Evolutionary conservation across 1,140 invertebrate species (phyloP), one percentile per base, ranked within the genome.

Genomic region (Lasioglossum baleicum): DNA sequence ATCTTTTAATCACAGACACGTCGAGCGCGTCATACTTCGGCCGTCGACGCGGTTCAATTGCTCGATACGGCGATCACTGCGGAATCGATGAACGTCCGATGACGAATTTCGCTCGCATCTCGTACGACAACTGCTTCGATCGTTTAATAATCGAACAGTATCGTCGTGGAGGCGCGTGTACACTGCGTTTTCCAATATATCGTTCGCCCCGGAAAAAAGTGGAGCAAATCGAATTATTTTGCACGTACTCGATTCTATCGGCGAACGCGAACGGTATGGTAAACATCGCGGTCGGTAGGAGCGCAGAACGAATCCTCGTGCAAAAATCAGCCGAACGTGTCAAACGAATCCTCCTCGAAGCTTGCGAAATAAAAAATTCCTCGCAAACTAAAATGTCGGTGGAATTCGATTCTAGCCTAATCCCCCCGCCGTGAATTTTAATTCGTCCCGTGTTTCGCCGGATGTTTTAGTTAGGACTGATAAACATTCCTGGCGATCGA

Each of bases 21-120:
- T 77, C 72, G 58, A 73, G 64, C 81, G 65, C 58, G 69, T 81
- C 82, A 71, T 73, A 77, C 70, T 69, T 85, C 83, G 77, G 78
- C 79, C 66, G 75, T 68, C 79, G 67, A 70, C 79, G 66, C 68
- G 75, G 74, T 83, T 75, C 83, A 85, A 84, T 85, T 85, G 84
- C 80, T 67, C 56, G 58, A 60, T 70, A 44, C 78, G 71, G 17
- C 82, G 77, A 76, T 81, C 72, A 73, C 65, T 68, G 35, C 51
- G 61, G 56, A 68, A 84, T 84, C 83, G 80, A 84, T 60, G 82
- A 84, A 75, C 82, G 82, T 67, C 60, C 44, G 70, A 61, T 72
- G 71, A 73, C 77, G 61, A 40, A 72, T 79, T 63, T 56, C 71
- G 51, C 35, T 42, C 58, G 26, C 72, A 68, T 67, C 56, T 31